phyloP scores from a whole-genome alignment of 2,888 invertebrate genomes.

The Aporophyla nigra region DNA sequence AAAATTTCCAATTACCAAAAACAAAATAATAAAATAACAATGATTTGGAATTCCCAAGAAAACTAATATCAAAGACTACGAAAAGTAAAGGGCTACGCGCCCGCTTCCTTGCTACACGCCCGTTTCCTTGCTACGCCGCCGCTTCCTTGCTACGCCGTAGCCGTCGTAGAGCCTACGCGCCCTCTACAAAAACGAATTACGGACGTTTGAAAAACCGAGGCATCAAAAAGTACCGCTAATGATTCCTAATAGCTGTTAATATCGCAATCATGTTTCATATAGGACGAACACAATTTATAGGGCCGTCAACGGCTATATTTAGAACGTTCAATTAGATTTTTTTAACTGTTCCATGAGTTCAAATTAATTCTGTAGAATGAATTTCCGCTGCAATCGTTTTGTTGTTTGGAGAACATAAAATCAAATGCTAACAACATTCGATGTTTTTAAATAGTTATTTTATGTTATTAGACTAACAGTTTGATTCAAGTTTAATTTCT shows the following conservation, averaged over 20 bases:
- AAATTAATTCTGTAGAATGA: not conserved
- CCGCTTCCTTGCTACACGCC: constrained; percentile 49
- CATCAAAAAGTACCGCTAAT: constrained; percentile 41
- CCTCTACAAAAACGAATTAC: constrained; percentile 42
- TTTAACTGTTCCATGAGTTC: not conserved
- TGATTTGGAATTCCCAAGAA: not conserved
- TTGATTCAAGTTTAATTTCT: constrained; percentile 12
- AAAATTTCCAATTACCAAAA: not conserved
- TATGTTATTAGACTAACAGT: constrained; percentile 9
- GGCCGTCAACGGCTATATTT: not conserved
- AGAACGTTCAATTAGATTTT: constrained; percentile 15
- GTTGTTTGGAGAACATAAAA: not conserved
- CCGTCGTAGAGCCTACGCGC: constrained; percentile 48
- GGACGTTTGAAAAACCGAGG: constrained; percentile 33
- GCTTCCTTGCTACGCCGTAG: constrained; percentile 62
- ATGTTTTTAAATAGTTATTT: constrained; percentile 10
- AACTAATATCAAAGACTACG: constrained; percentile 24
- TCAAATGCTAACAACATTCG: not conserved
- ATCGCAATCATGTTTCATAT: not conserved
- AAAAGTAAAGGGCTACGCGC: constrained; percentile 40
- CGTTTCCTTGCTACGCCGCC: constrained; percentile 48
- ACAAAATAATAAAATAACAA: not conserved
- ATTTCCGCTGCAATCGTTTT: not conserved
- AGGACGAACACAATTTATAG: constrained; percentile 14
- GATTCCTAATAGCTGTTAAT: constrained; percentile 23